Conservation (phyloP, 1,140 invertebrate species). For the Neuroterus valhalla region DNA sequence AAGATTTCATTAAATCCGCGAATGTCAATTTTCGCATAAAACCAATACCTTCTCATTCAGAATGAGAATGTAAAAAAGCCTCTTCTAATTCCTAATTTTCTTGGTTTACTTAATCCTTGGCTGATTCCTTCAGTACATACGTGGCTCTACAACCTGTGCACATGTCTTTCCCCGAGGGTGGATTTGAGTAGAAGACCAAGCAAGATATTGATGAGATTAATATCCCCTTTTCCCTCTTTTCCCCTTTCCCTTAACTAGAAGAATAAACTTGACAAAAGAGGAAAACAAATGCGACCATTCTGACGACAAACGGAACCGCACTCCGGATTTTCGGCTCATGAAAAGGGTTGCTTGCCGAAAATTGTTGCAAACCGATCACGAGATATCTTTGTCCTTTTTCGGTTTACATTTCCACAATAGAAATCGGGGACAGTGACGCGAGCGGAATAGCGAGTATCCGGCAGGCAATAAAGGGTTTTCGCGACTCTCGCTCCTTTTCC, state of each 20-base stretch:
- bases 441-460: not conserved
- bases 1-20: too few relatives aligned
- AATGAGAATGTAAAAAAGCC: too few relatives aligned
- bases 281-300: slow-evolving; percentile 4
- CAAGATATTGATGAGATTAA: slow-evolving; percentile 26
- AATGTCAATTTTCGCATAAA: too few relatives aligned
- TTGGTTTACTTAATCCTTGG: too few relatives aligned
- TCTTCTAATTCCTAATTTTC: too few relatives aligned
- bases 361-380: slow-evolving; percentile 23
- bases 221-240: slow-evolving; percentile 3
- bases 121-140: too few relatives aligned
- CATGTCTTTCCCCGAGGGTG: not conserved
- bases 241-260: not conserved
- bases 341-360: slow-evolving; percentile 14
- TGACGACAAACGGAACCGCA: slow-evolving; percentile 26
- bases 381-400: slow-evolving; percentile 11
- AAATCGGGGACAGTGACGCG: slow-evolving; percentile 17
- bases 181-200: not conserved
- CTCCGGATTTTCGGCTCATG: slow-evolving; percentile 15
- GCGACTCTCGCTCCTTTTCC: slow-evolving; percentile 46
- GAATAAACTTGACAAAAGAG: slow-evolving; percentile 22
- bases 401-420: slow-evolving; percentile 25
- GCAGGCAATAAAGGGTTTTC: slow-evolving; percentile 52
- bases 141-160: too few relatives aligned
- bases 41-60: too few relatives aligned